phyloP scores from a whole-genome alignment of 2,797 vertebrate genomes.

The Lacerta bilineata region DNA sequence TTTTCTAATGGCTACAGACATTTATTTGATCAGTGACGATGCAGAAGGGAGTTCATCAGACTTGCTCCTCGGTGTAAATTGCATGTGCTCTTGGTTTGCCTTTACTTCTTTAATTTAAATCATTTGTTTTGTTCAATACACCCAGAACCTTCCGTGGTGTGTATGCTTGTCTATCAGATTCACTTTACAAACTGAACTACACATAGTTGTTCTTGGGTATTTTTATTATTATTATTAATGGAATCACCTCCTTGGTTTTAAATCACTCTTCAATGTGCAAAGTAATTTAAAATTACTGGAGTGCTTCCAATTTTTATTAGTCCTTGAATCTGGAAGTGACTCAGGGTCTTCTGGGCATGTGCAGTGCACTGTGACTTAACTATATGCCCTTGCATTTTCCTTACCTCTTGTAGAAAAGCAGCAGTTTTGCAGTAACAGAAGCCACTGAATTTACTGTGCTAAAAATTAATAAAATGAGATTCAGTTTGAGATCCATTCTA shows the following conservation, averaged over 20 bases:
- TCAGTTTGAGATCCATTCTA: conserved; percentile 10
- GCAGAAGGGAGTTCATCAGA: conserved; percentile 28
- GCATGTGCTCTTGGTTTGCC: conserved; percentile 67
- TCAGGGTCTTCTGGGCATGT: conserved; percentile 79
- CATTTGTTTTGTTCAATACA: conserved; percentile 74
- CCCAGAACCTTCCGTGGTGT: conserved; percentile 66
- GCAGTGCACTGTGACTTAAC: conserved; percentile 78
- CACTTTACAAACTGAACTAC: conserved; percentile 81
- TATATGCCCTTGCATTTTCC: conserved; percentile 55
- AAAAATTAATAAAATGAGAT: not conserved
- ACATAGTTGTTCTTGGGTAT: conserved; percentile 58
- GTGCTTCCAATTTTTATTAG: conserved; percentile 86
- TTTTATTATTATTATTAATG: conserved; percentile 49
- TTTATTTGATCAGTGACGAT: no score
- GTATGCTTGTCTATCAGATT: conserved; percentile 77
- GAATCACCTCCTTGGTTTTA: conserved; percentile 84
- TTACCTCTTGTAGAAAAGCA: conserved; percentile 40
- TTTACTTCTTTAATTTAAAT: conserved; percentile 65
- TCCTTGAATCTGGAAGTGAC: conserved; percentile 84
- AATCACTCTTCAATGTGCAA: conserved; percentile 83
- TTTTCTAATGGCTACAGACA: no score
- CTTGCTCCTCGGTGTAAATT: conserved; percentile 65
- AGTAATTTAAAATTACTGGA: conserved; percentile 86
- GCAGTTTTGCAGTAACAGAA: conserved; percentile 63
- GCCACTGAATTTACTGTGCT: conserved; percentile 19